Conservation (phyloP, 2,888 invertebrate species). For the Xanthorhoe spadicearia region DNA sequence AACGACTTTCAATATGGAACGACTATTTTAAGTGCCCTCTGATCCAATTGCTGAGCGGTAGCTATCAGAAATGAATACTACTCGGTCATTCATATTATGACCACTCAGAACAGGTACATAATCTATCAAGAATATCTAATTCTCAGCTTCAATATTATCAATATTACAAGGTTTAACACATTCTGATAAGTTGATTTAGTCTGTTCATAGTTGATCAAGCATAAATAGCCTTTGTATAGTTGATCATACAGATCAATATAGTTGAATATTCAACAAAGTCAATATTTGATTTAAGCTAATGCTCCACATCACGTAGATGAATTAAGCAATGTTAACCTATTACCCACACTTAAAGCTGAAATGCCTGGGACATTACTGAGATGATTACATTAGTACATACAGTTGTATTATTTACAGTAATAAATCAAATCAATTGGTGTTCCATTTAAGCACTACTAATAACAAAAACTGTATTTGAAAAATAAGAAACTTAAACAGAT, state of each 20-base stretch:
- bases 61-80: too few species aligned
- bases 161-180: not conserved
- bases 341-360: not conserved
- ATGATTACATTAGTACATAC: not conserved
- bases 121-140: too few species aligned
- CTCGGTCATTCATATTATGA: too few species aligned
- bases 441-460: not conserved
- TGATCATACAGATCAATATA: not conserved
- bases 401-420: not conserved
- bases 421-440: not conserved
- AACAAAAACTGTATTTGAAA: not conserved
- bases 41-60: too few species aligned
- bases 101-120: too few species aligned
- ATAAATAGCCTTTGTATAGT: not conserved
- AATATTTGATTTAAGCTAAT: not conserved
- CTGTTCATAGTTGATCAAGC: not conserved
- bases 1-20: too few species aligned
- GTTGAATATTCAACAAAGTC: not conserved
- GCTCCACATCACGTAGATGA: not conserved
- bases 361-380: not conserved
- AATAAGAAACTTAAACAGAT: conserved; percentile 9
- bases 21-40: too few species aligned
- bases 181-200: not conserved
- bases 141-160: not conserved
- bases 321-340: not conserved